Conservation (phyloP, 2,888 invertebrate genomes). For the Drosophila colorata region DNA sequence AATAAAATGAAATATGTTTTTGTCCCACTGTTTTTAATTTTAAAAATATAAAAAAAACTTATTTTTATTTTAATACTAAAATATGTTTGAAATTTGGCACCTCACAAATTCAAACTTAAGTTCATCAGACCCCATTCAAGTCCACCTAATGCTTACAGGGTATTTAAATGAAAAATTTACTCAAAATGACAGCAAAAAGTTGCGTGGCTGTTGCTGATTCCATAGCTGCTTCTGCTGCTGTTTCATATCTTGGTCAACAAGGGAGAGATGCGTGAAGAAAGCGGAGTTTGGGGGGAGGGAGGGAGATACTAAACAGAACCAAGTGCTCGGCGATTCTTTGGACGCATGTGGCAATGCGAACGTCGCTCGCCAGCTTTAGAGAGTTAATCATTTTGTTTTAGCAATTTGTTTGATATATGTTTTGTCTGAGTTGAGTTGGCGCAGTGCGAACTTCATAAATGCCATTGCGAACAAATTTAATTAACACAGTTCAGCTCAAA, state of each 20-base stretch:
- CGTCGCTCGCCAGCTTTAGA: slow-evolving; percentile 18
- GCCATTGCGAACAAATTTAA: slow-evolving; percentile 46
- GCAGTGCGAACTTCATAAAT: slow-evolving; percentile 42
- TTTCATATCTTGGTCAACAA: slow-evolving; percentile 47
- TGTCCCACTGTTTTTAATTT: too few species aligned
- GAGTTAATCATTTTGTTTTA: slow-evolving; percentile 71
- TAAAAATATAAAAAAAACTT: too few species aligned
- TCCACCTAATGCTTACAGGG: not conserved
- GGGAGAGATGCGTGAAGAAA: slow-evolving; percentile 13
- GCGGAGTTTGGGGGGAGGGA: not conserved
- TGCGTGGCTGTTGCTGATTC: slow-evolving; percentile 47
- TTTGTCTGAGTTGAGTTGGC: not conserved
- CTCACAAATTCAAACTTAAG: too few species aligned
- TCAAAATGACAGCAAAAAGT: slow-evolving; percentile 74
- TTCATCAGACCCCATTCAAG: not conserved
- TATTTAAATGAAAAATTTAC: slow-evolving; percentile 69
- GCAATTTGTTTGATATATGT: slow-evolving; percentile 67
- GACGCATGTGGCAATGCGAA: slow-evolving; percentile 40
- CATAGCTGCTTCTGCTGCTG: slow-evolving; percentile 15
- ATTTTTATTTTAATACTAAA: not conserved
- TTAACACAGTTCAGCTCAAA: slow-evolving; percentile 28
- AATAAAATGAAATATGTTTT: too few species aligned
- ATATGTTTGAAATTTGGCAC: too few species aligned
- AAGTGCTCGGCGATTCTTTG: slow-evolving; percentile 20
- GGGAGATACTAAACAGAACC: slow-evolving; percentile 34